These are phyloP conservation scores for Kryphioiulus occultus DNA, from an alignment of 2,888 invertebrate species.

Conservation along the genomic window DNA sequence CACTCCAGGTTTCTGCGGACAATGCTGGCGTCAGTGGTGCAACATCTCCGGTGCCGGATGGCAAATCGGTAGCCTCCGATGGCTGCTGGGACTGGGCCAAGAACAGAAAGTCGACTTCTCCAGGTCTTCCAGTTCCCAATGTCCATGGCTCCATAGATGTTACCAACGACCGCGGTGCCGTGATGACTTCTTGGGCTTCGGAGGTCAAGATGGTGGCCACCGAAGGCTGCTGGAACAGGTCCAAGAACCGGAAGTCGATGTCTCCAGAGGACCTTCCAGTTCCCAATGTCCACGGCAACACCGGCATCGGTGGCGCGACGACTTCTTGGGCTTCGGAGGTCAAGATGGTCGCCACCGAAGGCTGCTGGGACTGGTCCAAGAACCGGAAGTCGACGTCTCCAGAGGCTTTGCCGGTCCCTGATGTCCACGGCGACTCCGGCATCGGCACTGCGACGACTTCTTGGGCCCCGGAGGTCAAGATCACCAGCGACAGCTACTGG, in stretches of 20 bases:
- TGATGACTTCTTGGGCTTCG: too few relatives aligned
- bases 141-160: too few relatives aligned
- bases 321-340: neutral
- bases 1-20: neutral
- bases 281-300: neutral
- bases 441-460: neutral
- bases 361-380: neutral
- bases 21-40: neutral
- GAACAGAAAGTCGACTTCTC: too few relatives aligned
- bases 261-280: neutral
- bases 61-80: neutral
- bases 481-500: neutral
- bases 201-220: too few relatives aligned
- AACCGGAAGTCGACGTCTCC: neutral
- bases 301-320: neutral
- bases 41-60: neutral
- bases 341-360: neutral
- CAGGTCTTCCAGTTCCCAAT: too few relatives aligned
- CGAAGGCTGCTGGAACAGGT: too few relatives aligned
- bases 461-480: neutral
- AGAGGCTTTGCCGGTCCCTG: neutral
- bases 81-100: neutral
- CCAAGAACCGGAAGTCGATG: neutral
- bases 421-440: neutral
- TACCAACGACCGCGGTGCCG: too few relatives aligned